Conservation (phyloP, 2,888 invertebrate species). For the Noctua comes region DNA sequence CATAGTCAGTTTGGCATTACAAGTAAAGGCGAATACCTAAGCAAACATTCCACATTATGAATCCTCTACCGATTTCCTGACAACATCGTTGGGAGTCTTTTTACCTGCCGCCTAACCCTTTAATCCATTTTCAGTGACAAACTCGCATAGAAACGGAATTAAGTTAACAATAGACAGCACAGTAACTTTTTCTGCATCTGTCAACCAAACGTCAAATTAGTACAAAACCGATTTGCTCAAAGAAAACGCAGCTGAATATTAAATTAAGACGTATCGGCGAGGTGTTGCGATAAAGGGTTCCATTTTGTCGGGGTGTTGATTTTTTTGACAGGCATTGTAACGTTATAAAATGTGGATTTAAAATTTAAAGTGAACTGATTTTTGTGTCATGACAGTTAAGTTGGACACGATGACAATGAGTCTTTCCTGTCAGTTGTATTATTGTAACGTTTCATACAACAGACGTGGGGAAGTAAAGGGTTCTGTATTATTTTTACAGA, state of each 20-base stretch:
- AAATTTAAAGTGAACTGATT: constrained; percentile 71
- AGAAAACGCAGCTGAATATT: constrained; percentile 82
- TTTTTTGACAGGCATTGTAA: constrained; percentile 85
- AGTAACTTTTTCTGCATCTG: constrained; percentile 76
- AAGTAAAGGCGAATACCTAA: background rate
- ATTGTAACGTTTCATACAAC: constrained; percentile 47
- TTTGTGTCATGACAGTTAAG: constrained; percentile 71
- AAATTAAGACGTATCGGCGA: constrained; percentile 78
- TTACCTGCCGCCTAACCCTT: constrained; percentile 79
- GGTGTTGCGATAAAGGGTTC: constrained; percentile 78
- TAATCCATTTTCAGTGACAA: constrained; percentile 76
- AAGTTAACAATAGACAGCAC: constrained; percentile 77
- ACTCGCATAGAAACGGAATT: constrained; percentile 71
- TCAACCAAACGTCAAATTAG: constrained; percentile 87
- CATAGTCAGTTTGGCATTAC: background rate
- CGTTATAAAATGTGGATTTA: constrained; percentile 73
- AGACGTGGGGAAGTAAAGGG: constrained; percentile 31
- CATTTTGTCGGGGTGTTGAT: constrained; percentile 77
- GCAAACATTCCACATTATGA: constrained; percentile 23
- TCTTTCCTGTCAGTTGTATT: constrained; percentile 63
- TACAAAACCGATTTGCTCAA: constrained; percentile 81
- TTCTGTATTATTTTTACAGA: constrained; percentile 14
- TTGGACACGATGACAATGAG: constrained; percentile 66
- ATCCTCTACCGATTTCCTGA: constrained; percentile 28
- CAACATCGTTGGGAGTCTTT: constrained; percentile 77